Evolutionary conservation across 2,888 invertebrate genomes (phyloP).

Genomic region (Epinotia bilunana): DNA sequence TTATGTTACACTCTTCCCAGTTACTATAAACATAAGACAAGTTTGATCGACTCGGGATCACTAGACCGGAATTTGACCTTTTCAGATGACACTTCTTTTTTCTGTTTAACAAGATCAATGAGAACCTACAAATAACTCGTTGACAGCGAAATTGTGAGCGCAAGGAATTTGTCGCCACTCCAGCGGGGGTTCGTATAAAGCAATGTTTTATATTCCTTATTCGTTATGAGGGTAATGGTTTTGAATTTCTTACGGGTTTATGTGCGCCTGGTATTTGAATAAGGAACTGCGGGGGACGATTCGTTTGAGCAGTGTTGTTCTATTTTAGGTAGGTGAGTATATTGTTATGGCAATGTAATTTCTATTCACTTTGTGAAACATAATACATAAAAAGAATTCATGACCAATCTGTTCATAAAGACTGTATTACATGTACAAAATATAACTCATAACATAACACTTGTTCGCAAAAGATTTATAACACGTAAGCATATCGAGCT

Average conservation of each 20-base stretch:
- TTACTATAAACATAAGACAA: no score
- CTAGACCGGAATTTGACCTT: neutral
- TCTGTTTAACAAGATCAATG: conserved; percentile 51
- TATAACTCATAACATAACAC: no score
- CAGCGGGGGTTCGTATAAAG: conserved; percentile 40
- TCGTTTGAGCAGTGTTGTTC: neutral
- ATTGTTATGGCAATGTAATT: neutral
- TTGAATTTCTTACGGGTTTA: conserved; percentile 38
- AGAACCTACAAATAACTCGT: conserved; percentile 55
- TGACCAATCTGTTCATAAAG: no score
- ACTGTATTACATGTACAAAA: no score
- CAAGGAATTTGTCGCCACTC: conserved; percentile 56
- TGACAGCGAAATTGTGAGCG: conserved; percentile 58
- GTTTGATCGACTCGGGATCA: no score
- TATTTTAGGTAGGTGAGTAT: neutral
- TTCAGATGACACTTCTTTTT: conserved; percentile 49
- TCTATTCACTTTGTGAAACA: neutral
- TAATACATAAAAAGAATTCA: no score
- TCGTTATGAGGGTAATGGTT: conserved; percentile 40
- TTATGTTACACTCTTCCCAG: no score
- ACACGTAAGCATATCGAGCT: no score
- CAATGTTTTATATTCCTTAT: conserved; percentile 41
- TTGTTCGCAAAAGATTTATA: no score
- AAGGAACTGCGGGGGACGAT: conserved; percentile 8
- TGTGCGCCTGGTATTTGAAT: conserved; percentile 31